Base-by-base conservation (phyloP, 2,888 invertebrate genomes). In the Eilema griseolum region DNA sequence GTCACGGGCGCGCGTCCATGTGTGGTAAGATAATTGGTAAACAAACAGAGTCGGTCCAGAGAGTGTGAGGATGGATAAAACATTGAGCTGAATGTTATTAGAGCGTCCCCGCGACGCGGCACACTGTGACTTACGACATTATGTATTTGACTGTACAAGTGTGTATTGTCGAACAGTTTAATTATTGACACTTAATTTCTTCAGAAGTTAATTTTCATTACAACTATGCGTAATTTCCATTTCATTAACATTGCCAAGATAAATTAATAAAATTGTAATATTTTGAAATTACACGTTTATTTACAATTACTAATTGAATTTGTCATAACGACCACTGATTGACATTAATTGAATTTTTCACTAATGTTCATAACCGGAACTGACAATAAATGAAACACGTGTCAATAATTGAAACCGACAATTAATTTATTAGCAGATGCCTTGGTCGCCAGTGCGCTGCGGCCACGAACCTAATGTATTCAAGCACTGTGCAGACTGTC, bases 31-130 rank as follows among this genome's bases (percentile, higher is more conserved):
- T 57, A 66, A 67, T 81, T 83, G 82, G 80, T 59, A 37, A 59
- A 66, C 59, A 75, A 65, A 81, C 79, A 86, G 78, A 88, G 82
- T 90, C 80, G 77, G 83, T 88, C 81, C 84, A 60, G 59, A 89
- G 52, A 88, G 90, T 90, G 91, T 91, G 85, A 88, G 79, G 33
- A 73, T 90, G 90, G 88, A 75, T 61, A 89, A 77, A 89, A 92
- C 89, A 90, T 89, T 84, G 88, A 88, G 88, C 85, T 85, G 83
- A 89, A 87, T 86, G 83, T 84, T 86, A 79, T 80, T 77, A 76
- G 71, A 77, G 74, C 71, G 23, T 67, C 57, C 64, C 60, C 26
- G 71, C 33, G 23, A 23, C 52, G 60, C 56, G 46, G 65, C 52
- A n/a, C 59, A 60, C 41, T 56, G 41, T 12, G 23, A 24, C 20